These are phyloP conservation scores for Drosophila nr. fundita DNA, from an alignment of 2,888 invertebrate genomes.

Conservation along the genomic window DNA sequence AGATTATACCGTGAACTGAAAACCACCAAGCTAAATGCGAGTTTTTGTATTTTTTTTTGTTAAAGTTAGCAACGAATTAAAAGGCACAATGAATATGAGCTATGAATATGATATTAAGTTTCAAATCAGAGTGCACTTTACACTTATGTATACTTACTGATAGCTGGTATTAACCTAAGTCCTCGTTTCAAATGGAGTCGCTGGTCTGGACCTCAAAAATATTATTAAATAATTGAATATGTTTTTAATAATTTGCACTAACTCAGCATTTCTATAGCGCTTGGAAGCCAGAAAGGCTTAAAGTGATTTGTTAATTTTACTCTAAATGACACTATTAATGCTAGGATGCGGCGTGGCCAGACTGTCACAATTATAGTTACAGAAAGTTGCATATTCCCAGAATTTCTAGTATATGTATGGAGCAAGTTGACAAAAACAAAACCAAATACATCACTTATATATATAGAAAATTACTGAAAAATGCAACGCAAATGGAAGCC, in stretches of 20 bases:
- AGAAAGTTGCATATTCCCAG: background rate
- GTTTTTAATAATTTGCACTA: background rate
- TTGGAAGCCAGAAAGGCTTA: background rate
- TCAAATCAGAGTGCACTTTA: background rate
- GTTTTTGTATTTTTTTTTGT: background rate
- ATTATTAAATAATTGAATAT: background rate
- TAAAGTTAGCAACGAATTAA: slow-evolving; percentile 1
- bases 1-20: slow-evolving; percentile 15
- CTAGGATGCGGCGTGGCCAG: background rate
- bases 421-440: background rate
- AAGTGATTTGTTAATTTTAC: background rate
- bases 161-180: background rate
- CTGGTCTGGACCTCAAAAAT: background rate
- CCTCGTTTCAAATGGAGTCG: background rate
- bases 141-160: background rate
- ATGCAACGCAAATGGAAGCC: background rate
- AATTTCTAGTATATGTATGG: background rate
- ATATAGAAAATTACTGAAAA: background rate
- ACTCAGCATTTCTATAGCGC: background rate
- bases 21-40: slow-evolving; percentile 1
- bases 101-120: background rate
- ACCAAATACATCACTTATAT: background rate
- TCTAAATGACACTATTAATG: background rate
- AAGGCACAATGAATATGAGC: too few relatives aligned
- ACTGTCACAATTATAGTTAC: background rate